Evolutionary conservation across 2,888 invertebrate species (phyloP), one percentile per base, ranked within the genome.

Genomic region (Chrysomela aeneicollis): DNA sequence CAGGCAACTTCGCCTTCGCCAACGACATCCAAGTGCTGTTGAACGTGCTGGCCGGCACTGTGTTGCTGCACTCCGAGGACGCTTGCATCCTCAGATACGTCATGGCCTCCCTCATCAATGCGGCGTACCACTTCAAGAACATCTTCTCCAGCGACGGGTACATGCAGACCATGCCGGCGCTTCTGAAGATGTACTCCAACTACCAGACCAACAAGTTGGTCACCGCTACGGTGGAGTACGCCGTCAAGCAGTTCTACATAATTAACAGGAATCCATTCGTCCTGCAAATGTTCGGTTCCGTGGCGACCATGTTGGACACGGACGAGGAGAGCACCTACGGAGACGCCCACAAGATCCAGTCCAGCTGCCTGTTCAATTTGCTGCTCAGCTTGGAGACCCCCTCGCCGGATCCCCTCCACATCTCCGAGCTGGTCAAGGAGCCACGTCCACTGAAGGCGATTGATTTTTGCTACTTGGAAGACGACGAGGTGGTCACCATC

Each of bases 91-190:
- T 99, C 64, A 87, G 99, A 79, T 95, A 95, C 80, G 97, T 98
- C 19, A 93, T 97, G 83, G 97, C 98, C 0, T 97, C 97, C 0
- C 98, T 96, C 77, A 96, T 99, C 67, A 98, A 98, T 82, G 97
- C 97, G 0, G 95, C 96, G 0, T 95, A 95, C 75, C 97, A 98
- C 84, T 99, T 99, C 82, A 98, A 98, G 84, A 98, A 97, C 79
- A 96, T 99, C 69, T 99, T 99, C 82, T 96, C 98, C 0, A 95
- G 95, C 10, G 98, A 97, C 79, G 98, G 98, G 88, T 99, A 98
- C 81, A 87, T 98, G 60, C 86, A 98, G 74, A 97, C 99, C 72
- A 98, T 99, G 94, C 99, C 99, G 19, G 97, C 98, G 0, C 84
- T 99, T 22, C 84, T 99, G 53, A 94, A 97, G 84, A 92, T 98